These are phyloP conservation scores for Pyxicephalus adspersus DNA, from an alignment of 2,113 vertebrate genomes.

Conservation along the genomic window DNA sequence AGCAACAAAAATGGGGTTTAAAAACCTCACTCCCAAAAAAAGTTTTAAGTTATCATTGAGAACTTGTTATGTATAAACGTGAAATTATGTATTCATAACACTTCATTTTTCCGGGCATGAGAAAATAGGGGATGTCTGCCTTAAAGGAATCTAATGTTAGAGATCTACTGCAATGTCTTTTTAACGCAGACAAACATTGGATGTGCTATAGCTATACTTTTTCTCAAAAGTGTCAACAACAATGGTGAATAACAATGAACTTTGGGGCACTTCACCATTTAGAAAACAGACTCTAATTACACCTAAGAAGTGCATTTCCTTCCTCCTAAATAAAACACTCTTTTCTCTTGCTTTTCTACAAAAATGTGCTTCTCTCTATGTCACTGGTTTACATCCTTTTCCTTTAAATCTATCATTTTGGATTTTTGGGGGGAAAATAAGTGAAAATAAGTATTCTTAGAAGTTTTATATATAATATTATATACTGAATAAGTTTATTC, in stretches of 20 bases:
- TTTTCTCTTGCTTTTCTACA: not conserved
- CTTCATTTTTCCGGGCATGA: constrained; percentile 14
- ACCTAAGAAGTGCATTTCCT: constrained; percentile 35
- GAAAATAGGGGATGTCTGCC: constrained; percentile 31
- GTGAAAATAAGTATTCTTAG: no score
- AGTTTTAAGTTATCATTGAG: no score
- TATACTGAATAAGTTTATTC: no score
- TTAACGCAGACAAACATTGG: constrained; percentile 44
- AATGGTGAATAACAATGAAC: constrained; percentile 39
- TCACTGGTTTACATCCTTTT: no score
- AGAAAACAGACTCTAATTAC: constrained; percentile 46
- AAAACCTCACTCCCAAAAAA: no score
- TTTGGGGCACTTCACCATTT: constrained; percentile 7
- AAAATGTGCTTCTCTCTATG: no score
- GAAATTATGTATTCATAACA: not conserved
- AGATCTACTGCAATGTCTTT: constrained; percentile 16
- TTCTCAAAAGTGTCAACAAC: constrained; percentile 35
- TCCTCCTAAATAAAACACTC: not conserved
- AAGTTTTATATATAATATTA: no score
- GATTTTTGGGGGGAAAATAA: no score
- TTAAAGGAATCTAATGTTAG: constrained; percentile 26
- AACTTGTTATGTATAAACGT: no score
- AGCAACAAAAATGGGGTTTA: no score
- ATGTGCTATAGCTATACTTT: not conserved
- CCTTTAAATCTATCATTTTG: no score